Conservation (phyloP, 2,888 invertebrate genomes). For the Spisula subtruncata region DNA sequence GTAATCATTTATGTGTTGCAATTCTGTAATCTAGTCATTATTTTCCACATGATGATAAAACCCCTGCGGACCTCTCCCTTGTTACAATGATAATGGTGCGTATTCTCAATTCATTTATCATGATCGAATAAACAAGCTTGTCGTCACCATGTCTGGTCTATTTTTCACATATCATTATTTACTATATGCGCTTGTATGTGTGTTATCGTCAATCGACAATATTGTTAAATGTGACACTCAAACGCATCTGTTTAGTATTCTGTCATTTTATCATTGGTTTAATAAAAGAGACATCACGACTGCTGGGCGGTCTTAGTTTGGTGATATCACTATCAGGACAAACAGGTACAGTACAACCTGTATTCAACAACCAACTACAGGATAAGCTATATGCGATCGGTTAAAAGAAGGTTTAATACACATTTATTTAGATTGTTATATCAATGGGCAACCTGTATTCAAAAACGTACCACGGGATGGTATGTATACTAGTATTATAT, state of each 20-base stretch:
- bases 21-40: not conserved
- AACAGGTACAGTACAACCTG: not conserved
- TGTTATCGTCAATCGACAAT: conserved; percentile 31
- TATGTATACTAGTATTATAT: too few relatives aligned
- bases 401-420: not conserved
- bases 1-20: not conserved
- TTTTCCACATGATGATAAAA: not conserved
- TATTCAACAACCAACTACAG: not conserved
- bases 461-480: too few relatives aligned
- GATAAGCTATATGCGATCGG: too few relatives aligned
- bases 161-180: conserved; percentile 41
- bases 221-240: conserved; percentile 22
- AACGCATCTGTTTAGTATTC: not conserved
- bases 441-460: not conserved
- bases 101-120: conserved; percentile 32
- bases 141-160: conserved; percentile 35
- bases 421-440: not conserved
- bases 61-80: not conserved
- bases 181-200: conserved; percentile 27
- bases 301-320: too few relatives aligned
- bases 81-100: conserved; percentile 29
- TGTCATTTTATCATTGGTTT: conserved; percentile 1
- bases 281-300: not conserved
- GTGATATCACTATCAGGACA: too few relatives aligned
- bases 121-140: conserved; percentile 33